These are phyloP conservation scores for Rhinolophus ferrumequinum DNA, from an alignment of 2,113 vertebrate genomes.

Conservation along the genomic window DNA sequence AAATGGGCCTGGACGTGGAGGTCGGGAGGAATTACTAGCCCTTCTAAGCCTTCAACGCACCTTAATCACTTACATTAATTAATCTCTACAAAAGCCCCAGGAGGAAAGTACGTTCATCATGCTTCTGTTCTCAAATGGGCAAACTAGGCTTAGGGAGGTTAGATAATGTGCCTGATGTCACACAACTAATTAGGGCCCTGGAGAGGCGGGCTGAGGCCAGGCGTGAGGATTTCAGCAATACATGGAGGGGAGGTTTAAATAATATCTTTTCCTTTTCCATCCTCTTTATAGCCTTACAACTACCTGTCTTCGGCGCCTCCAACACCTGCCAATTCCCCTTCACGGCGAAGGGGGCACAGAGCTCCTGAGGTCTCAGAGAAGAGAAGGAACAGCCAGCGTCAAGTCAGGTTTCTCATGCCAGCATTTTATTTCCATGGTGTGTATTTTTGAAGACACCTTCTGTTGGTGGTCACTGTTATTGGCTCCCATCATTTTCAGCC, in stretches of 20 bases:
- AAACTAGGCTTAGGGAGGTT: not conserved
- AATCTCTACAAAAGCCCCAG: not conserved
- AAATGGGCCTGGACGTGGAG: not conserved
- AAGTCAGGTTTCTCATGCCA: rapidly evolving
- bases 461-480: not conserved
- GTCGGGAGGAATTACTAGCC: too few relatives aligned
- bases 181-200: not conserved
- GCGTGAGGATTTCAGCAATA: not conserved
- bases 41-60: not conserved
- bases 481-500: not conserved
- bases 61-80: not conserved
- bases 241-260: not conserved
- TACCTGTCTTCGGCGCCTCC: not conserved
- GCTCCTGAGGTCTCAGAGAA: not conserved
- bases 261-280: not conserved
- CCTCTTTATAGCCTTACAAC: not conserved
- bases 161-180: rapidly evolving
- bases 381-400: rapidly evolving
- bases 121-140: not conserved
- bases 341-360: not conserved
- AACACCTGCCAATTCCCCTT: not conserved
- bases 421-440: not conserved
- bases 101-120: not conserved
- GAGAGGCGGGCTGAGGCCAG: not conserved
- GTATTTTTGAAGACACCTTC: not conserved